These are phyloP conservation scores for Sinonovacula constricta DNA, from an alignment of 1,140 invertebrate genomes.

Conservation along the genomic window DNA sequence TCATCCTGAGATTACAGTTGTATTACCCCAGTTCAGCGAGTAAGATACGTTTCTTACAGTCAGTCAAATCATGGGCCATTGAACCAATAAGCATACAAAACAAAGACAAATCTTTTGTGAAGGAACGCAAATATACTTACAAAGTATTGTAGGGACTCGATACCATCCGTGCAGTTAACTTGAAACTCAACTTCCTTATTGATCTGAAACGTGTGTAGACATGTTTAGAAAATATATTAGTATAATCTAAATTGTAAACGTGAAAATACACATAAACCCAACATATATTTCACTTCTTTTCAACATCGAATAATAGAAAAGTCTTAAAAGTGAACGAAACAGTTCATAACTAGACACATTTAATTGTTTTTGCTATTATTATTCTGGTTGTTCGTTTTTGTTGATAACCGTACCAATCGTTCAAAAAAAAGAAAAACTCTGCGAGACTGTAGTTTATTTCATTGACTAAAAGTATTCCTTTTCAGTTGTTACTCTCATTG, in stretches of 20 bases:
- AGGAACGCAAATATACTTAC: neutral
- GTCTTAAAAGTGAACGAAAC: neutral
- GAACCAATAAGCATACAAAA: no score
- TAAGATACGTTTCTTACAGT: no score
- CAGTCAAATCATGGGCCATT: no score
- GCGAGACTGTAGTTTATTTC: neutral
- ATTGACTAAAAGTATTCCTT: neutral
- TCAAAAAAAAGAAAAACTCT: no score
- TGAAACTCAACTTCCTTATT: neutral
- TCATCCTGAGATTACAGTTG: no score
- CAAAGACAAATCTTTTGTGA: no score
- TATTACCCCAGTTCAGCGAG: no score
- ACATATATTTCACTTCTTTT: neutral
- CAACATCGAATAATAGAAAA: neutral
- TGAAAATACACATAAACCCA: neutral
- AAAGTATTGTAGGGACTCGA: neutral
- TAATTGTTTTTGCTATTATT: no score
- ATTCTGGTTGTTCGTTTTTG: no score
- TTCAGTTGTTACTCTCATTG: neutral
- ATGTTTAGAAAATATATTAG: neutral
- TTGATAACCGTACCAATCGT: no score
- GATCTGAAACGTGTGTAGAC: neutral
- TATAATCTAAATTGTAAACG: neutral
- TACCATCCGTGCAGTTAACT: neutral
- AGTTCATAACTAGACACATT: no score